Conservation (phyloP, 2,888 invertebrate species). For the Furcula furcula region DNA sequence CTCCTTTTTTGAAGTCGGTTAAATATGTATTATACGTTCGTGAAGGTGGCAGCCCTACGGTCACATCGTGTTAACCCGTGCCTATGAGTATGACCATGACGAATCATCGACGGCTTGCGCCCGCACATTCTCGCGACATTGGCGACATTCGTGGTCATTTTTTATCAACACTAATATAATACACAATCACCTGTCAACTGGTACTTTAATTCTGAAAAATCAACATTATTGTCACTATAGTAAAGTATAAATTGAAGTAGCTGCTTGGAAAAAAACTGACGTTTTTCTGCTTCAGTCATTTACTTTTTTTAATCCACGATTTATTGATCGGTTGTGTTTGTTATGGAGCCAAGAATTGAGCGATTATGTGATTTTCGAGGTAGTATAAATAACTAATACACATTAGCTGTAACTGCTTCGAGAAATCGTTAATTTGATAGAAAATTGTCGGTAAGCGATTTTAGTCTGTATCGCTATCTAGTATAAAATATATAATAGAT, state of each 20-base stretch:
- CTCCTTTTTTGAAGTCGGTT: too few relatives aligned
- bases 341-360: background rate
- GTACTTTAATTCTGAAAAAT: too few relatives aligned
- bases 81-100: constrained; percentile 38
- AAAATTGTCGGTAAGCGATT: too few relatives aligned
- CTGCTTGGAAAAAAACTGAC: too few relatives aligned
- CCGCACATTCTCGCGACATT: constrained; percentile 12
- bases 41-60: constrained; percentile 8
- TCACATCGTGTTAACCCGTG: constrained; percentile 39
- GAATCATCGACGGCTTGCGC: constrained; percentile 40
- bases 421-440: too few relatives aligned
- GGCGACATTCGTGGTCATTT: background rate
- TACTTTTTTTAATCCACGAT: background rate
- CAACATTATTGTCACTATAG: too few relatives aligned
- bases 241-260: too few relatives aligned
- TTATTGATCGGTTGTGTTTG: background rate
- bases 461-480: too few relatives aligned
- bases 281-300: too few relatives aligned
- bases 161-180: background rate
- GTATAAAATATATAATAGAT: too few relatives aligned
- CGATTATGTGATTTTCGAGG: background rate
- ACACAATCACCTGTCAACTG: background rate
- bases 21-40: too few relatives aligned
- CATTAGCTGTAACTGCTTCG: too few relatives aligned
- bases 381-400: background rate